Conservation (phyloP, 2,888 invertebrate genomes). For the Copidosoma aretas region DNA sequence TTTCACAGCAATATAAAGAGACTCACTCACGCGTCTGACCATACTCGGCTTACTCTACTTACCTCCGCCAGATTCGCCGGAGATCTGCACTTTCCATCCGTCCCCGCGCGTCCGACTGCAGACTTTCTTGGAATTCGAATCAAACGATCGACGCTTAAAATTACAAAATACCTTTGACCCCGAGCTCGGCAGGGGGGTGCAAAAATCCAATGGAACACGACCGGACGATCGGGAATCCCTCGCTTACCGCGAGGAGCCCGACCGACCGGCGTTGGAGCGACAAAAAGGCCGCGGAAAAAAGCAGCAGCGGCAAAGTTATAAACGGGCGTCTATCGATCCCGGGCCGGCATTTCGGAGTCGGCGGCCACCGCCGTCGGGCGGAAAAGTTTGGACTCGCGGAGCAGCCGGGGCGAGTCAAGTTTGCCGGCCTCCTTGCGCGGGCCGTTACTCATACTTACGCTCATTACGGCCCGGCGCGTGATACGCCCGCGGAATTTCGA, state of each 20-base stretch:
- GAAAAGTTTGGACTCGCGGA: conserved; percentile 22
- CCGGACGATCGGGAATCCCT: not conserved
- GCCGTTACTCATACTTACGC: conserved; percentile 45
- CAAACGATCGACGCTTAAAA: too few relatives aligned
- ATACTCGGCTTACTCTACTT: too few relatives aligned
- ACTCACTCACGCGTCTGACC: too few relatives aligned
- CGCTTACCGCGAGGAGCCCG: not conserved
- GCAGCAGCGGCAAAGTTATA: conserved; percentile 13
- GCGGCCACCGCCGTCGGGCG: not conserved
- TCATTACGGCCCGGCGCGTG: conserved; percentile 40
- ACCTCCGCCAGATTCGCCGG: too few relatives aligned
- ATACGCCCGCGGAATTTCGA: conserved; percentile 31
- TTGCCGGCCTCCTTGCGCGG: conserved; percentile 39
- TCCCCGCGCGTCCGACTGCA: too few relatives aligned
- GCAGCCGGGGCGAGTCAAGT: conserved; percentile 39
- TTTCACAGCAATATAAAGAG: too few relatives aligned
- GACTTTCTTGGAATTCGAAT: too few relatives aligned
- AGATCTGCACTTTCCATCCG: too few relatives aligned
- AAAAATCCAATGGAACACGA: not conserved
- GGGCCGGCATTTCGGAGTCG: conserved; percentile 4
- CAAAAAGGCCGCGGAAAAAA: conserved; percentile 1
- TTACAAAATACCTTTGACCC: too few relatives aligned
- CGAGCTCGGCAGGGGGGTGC: not conserved
- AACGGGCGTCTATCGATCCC: conserved; percentile 21
- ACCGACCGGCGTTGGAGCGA: too few relatives aligned